Conservation (phyloP, 2,797 vertebrate genomes). For the Anabacerthia variegaticeps region DNA sequence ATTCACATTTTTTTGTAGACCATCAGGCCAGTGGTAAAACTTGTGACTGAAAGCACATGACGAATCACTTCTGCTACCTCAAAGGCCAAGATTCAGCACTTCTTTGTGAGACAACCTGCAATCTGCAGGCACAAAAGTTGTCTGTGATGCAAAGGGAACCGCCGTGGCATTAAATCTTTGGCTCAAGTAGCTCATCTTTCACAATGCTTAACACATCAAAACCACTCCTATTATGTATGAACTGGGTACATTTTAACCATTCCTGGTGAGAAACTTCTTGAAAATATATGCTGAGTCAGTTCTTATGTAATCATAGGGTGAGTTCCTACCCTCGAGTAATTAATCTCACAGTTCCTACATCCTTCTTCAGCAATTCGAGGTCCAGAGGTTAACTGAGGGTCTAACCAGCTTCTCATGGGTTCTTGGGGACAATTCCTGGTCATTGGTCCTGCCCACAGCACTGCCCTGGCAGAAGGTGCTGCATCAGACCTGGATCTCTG, state of each 20-base stretch:
- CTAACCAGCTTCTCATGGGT: not conserved
- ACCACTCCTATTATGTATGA: not conserved
- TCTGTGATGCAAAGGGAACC: not conserved
- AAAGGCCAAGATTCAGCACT: not conserved
- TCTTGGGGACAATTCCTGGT: not conserved
- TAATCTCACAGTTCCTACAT: not conserved
- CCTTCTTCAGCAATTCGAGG: not conserved
- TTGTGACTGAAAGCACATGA: not conserved
- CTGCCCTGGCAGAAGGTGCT: not conserved
- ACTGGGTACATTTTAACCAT: constrained; percentile 60
- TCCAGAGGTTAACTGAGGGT: constrained; percentile 14
- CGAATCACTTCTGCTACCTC: not conserved
- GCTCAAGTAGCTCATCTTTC: not conserved
- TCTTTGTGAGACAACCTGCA: not conserved
- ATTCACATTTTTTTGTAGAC: not conserved
- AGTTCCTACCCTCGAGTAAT: not conserved
- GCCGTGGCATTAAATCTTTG: not conserved
- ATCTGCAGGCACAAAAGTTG: not conserved
- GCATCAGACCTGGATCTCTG: not conserved
- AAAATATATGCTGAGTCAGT: not conserved
- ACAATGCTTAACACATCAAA: constrained; percentile 44
- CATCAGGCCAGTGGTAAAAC: not conserved
- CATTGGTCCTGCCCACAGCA: not conserved
- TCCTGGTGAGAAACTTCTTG: not conserved
- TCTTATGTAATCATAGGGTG: not conserved